Percentiles rank a stretch among this genome's conserved stretches.
phyloP scores from a whole-genome alignment of 2,888 invertebrate genomes.

The Siphonodentalium dalli region DNA sequence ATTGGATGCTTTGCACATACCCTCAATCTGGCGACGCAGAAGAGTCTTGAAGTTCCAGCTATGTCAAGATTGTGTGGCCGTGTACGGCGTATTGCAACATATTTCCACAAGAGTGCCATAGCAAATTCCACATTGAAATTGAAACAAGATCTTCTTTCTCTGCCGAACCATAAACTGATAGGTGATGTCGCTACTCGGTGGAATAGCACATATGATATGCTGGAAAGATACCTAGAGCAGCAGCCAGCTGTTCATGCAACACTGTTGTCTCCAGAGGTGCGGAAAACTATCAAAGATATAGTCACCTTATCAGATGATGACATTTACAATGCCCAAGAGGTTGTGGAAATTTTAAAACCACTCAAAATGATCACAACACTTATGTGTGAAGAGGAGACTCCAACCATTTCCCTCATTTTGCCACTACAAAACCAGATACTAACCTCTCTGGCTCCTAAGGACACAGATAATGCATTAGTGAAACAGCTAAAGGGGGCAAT shows the following conservation, averaged over 20 bases:
- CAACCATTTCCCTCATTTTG: too few relatives aligned
- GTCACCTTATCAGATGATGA: constrained; percentile 7
- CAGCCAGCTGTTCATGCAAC: constrained; percentile 19
- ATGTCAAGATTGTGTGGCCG: not conserved
- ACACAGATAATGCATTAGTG: not conserved
- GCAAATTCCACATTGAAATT: not conserved
- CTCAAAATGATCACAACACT: constrained; percentile 10
- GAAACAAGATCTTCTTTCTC: not conserved
- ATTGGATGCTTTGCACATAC: constrained; percentile 15
- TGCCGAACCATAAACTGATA: constrained; percentile 7
- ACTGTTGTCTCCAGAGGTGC: constrained; percentile 1
- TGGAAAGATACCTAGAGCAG: constrained; percentile 9
- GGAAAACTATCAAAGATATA: constrained; percentile 2
- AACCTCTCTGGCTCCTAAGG: not conserved
- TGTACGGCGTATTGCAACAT: not conserved
- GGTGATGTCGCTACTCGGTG: constrained; percentile 13
- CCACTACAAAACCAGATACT: not conserved
- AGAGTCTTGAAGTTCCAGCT: not conserved
- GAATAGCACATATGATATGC: constrained; percentile 17
- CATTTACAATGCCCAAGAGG: not conserved
- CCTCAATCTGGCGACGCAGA: constrained; percentile 8
- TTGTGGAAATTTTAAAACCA: constrained; percentile 10
- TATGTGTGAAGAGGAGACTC: constrained; percentile 13
- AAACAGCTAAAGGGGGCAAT: not conserved
- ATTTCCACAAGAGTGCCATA: constrained; percentile 6